Evolutionary conservation across 2,888 invertebrate species (phyloP), one percentile per base, ranked within the genome.

Genomic region (Nipponacmea schrenckii): DNA sequence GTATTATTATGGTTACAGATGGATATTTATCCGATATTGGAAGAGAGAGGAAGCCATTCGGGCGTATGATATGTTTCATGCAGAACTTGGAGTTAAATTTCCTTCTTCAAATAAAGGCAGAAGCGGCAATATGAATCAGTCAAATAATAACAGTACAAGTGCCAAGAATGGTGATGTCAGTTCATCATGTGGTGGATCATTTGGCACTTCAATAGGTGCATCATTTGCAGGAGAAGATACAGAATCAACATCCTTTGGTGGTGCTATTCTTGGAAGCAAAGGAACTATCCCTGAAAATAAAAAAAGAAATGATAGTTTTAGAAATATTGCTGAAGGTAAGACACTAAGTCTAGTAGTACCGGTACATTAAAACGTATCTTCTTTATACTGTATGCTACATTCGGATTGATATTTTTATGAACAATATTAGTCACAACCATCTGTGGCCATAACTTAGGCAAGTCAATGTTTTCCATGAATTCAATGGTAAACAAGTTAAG

Each of bases 21-120:
- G 76, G 67, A 73, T 73, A 64, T 79, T 79, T 74, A 71, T 79
- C 1, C 31, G 79, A 20, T 79, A 70, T 63, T 10, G 45, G 24
- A 73, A 77, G 8, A 63, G 74, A 64, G 50, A 44, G 7, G 71
- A 65, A 12, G 79, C 79, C 0, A 73, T 74, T 64, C 72, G 69
- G 48, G 78, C 79, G 7, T 14, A 78, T 2, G 62, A 72, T 46
- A 64, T 74, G 62, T 79, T 66, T 64, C 75, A 74, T 2, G 71
- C 74, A 14, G 69, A 72, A 20, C 26, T 77, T 5, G 20, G 65
- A 17, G 20, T 79, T n/a, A 65, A 68, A 12, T 63, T 75, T 24
- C 76, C 79, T 8, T 76, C 77, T 26, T 78, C 77, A 67, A 71
- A 67, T 26, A 68, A 17, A 56, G 39, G 39, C 3, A 31, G 20